Percentiles rank a stretch among this genome's conserved stretches.
These are phyloP conservation scores for Thomomys bottae DNA, from an alignment of 2,113 vertebrate species.

Conservation along the genomic window DNA sequence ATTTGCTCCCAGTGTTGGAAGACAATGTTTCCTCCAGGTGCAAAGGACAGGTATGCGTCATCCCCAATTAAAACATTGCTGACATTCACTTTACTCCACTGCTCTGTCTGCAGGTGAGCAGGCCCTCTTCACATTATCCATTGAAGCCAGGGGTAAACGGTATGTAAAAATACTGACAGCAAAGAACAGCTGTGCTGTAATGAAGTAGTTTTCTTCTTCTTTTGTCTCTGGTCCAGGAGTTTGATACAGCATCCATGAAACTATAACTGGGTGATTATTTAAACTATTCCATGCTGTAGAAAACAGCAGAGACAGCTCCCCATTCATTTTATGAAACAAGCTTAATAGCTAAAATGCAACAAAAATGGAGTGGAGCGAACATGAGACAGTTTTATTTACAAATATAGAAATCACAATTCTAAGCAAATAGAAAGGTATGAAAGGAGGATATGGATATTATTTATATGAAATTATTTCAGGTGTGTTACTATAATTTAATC, in stretches of 20 bases:
- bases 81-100: background rate
- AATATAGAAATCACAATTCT: background rate
- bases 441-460: constrained; percentile 7
- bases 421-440: constrained; percentile 7
- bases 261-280: background rate
- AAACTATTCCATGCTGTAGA: background rate
- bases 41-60: background rate
- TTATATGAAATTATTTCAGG: constrained; percentile 5
- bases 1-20: background rate
- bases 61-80: background rate
- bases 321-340: background rate
- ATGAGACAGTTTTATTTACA: background rate
- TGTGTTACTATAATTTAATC: constrained; percentile 15
- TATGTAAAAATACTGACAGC: background rate
- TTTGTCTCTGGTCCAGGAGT: background rate
- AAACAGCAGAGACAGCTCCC: background rate
- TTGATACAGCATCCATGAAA: background rate
- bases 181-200: background rate
- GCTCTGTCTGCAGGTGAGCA: background rate
- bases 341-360: background rate
- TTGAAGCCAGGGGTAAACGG: background rate
- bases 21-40: background rate
- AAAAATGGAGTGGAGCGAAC: background rate
- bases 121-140: background rate
- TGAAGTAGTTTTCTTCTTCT: background rate